These are phyloP conservation scores for Lagopus leucura DNA, from an alignment of 2,113 vertebrate species.

Conservation along the genomic window DNA sequence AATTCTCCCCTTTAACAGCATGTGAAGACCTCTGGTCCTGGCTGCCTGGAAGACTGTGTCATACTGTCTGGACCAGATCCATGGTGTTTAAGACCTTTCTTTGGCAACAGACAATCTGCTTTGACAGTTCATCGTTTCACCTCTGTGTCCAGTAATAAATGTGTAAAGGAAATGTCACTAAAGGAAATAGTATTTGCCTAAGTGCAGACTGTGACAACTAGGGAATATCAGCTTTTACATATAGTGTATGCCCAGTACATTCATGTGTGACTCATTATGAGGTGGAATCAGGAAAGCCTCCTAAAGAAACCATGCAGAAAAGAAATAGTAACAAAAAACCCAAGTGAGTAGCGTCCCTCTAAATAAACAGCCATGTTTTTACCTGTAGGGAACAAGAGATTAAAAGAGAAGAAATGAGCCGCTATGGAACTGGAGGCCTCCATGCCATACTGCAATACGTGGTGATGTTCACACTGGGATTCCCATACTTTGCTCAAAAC, in stretches of 20 bases:
- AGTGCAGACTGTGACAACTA: background rate
- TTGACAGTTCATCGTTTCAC: slow-evolving; percentile 32
- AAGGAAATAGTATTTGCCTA: background rate
- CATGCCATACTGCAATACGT: fast-evolving
- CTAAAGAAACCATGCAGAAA: background rate
- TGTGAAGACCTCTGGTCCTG: background rate
- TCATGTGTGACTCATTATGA: background rate
- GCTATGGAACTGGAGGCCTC: background rate
- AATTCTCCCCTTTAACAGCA: background rate
- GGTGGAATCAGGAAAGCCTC: background rate
- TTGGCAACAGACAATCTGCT: slow-evolving; percentile 3
- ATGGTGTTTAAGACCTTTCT: background rate
- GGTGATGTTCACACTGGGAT: background rate
- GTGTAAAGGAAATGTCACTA: background rate
- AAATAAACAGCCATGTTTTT: background rate
- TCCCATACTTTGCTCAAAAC: fast-evolving
- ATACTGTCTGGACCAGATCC: background rate
- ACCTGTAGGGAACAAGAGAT: background rate
- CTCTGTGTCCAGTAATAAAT: slow-evolving; percentile 14
- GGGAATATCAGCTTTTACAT: background rate
- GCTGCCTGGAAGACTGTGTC: background rate
- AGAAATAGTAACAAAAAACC: background rate
- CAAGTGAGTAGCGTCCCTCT: background rate
- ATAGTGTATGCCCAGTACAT: background rate
- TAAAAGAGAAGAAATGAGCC: background rate